phyloP scores from a whole-genome alignment of 2,113 vertebrate genomes.

The Microcebus jonahi region DNA sequence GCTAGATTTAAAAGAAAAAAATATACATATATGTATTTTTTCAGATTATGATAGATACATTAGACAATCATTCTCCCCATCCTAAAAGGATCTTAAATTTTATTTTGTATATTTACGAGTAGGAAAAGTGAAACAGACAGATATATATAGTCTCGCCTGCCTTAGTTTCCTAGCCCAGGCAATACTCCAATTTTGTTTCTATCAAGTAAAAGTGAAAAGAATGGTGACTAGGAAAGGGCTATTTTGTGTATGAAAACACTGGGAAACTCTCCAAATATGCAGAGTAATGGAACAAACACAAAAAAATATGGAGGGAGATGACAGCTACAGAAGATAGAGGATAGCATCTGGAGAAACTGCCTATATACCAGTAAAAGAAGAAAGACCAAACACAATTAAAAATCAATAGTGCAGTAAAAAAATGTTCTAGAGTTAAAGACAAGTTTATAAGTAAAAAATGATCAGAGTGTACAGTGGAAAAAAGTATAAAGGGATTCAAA shows the following conservation, averaged over 20 bases:
- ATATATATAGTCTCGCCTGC: background rate
- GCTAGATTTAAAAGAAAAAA: background rate
- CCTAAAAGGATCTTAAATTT: background rate
- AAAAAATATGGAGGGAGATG: background rate
- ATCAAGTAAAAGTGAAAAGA: background rate
- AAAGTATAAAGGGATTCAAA: background rate
- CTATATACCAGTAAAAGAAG: background rate
- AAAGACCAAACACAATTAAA: constrained; percentile 37
- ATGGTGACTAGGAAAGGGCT: background rate
- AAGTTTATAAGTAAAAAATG: constrained; percentile 18
- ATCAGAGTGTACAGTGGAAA: background rate
- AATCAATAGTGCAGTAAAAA: background rate
- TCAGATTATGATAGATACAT: background rate
- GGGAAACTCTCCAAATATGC: constrained; percentile 5
- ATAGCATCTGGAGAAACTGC: background rate
- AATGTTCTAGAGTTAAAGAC: background rate
- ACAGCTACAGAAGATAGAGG: background rate
- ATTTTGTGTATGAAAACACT: background rate
- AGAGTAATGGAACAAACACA: background rate
- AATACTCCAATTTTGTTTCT: background rate
- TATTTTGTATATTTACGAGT: background rate
- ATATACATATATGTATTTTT: background rate
- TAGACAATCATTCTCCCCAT: background rate
- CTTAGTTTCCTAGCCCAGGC: background rate
- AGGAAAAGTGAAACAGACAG: background rate